phyloP scores from a whole-genome alignment of 2,113 vertebrate genomes.

The Archilochus colubris region DNA sequence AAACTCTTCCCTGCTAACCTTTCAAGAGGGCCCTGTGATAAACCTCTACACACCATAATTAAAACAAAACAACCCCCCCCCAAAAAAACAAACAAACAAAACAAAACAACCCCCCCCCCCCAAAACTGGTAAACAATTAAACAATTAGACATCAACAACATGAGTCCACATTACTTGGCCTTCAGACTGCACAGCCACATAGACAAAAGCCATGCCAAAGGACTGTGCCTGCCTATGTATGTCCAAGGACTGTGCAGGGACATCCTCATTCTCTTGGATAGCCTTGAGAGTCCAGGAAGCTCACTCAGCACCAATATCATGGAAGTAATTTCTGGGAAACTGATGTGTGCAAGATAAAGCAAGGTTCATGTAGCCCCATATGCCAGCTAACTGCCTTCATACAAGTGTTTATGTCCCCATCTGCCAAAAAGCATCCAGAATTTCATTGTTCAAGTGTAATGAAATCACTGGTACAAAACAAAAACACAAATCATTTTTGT shows the following conservation, averaged over 20 bases:
- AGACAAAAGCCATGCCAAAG: neutral
- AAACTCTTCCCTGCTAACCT: neutral
- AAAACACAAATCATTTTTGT: conserved; percentile 16
- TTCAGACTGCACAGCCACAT: neutral
- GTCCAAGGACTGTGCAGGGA: neutral
- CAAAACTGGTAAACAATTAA: neutral
- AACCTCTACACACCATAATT: neutral
- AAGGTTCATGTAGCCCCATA: neutral
- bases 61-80: neutral
- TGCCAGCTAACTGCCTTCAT: neutral
- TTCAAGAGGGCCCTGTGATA: neutral
- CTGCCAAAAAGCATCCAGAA: neutral
- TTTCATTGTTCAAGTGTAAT: neutral
- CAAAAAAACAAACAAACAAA: neutral
- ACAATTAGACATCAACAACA: neutral
- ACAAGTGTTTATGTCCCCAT: neutral
- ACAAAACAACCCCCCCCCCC: neutral
- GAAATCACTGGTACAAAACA: neutral
- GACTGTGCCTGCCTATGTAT: neutral
- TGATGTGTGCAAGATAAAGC: accelerated
- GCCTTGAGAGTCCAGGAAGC: neutral
- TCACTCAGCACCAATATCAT: neutral
- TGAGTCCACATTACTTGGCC: neutral
- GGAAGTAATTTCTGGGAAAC: neutral
- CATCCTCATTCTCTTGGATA: neutral